Evolutionary conservation across 2,888 invertebrate species (phyloP), one percentile per base, ranked within the genome.

Genomic region (Torymus auratus): DNA sequence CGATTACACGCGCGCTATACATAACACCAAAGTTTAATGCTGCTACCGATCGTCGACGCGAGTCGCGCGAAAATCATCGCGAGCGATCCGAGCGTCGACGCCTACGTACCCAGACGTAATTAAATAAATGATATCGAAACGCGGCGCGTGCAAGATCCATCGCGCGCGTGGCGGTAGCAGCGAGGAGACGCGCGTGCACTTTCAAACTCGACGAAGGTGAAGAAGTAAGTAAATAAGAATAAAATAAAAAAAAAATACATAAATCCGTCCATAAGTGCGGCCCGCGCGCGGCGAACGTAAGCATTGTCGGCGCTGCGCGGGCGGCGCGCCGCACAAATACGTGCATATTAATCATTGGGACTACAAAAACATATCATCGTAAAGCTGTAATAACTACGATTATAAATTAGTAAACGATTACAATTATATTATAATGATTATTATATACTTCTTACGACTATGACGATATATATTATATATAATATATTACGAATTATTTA

Each of bases 321-420:
- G 83, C 81, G 84, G 88, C 87, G 82, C 88, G 88, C 88, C 88
- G 90, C 90, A 90, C 90, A 88, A 89, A 86, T 74, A 83, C 83
- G 91, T 91, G 91, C 91, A 89, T 90, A 90, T 90, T 91, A 90
- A 90, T 90, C 90, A 91, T 91, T 90, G 91, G 91, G 91, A 91
- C 91, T 91, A 91, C 90, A 91, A 91, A 89, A 91, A 86, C 91
- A 91, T 91, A 91, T 91, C 90, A 91, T 89, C 89, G 86, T 89
- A 88, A 80, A 81, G 75, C 79, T 88, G 85, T 88, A 88, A 85
- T 85, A 83, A 85, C 88, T 91, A 90, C 84, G 84, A 85, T 84
- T 84, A 85, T 78, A 82, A 83, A 84, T 84, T 82, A 84, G 80
- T 62, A 80, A 81, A 83, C 83, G 83, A 86, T 82, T 82, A 81